Conservation (phyloP, 2,888 invertebrate genomes). For the Drosophila colorata region DNA sequence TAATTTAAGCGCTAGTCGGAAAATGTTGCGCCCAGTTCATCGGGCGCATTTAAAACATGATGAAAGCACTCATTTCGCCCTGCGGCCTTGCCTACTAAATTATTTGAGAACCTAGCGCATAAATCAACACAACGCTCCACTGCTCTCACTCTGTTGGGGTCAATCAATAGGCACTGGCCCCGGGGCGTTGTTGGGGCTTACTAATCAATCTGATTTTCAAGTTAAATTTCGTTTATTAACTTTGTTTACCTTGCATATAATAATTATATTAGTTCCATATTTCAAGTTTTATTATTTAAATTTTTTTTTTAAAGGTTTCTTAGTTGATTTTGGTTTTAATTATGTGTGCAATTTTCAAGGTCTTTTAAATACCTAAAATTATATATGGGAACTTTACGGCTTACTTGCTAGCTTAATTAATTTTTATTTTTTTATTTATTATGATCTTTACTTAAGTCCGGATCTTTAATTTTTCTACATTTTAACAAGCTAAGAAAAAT, state of each 20-base stretch:
- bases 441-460: too few species aligned
- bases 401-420: too few species aligned
- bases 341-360: too few species aligned
- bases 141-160: conserved; percentile 22
- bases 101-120: conserved; percentile 59
- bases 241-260: conserved; percentile 13
- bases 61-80: conserved; percentile 43
- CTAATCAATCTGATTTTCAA: conserved; percentile 45
- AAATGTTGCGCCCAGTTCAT: conserved; percentile 69
- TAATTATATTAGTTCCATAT: conserved; percentile 2
- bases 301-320: too few species aligned
- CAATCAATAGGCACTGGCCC: conserved; percentile 38
- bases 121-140: conserved; percentile 55
- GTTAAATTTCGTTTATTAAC: conserved; percentile 23
- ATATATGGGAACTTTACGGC: too few species aligned
- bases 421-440: too few species aligned
- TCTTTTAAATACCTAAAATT: too few species aligned
- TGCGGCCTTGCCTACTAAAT: conserved; percentile 61
- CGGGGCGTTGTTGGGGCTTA: conserved; percentile 3
- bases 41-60: conserved; percentile 66
- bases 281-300: too few species aligned
- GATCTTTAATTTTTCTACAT: too few species aligned
- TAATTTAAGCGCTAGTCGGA: conserved; percentile 71
- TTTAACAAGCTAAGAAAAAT: too few species aligned
- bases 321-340: too few species aligned